A percentile compares a stretch with the other conserved stretches of the same genome.
phyloP scores from a whole-genome alignment of 2,797 vertebrate genomes.

The Octomys mimax region DNA sequence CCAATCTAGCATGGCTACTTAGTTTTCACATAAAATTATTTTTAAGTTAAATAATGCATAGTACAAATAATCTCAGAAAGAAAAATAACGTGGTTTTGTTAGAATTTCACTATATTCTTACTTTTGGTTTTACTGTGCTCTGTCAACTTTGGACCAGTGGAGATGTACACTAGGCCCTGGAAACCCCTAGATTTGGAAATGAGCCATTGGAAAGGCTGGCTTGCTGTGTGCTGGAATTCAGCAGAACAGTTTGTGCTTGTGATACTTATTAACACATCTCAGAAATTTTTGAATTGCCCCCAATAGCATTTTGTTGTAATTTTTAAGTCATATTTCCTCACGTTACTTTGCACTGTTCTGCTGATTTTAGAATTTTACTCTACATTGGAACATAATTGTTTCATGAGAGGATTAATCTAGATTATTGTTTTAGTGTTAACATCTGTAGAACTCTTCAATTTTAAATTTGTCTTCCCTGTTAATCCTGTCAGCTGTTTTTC shows the following conservation, averaged over 20 bases:
- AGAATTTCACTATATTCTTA: not conserved
- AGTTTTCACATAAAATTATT: conserved; percentile 1
- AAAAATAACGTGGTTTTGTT: not conserved
- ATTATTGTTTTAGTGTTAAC: conserved; percentile 6
- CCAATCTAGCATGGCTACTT: not conserved
- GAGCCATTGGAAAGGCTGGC: not conserved
- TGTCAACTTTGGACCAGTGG: not conserved
- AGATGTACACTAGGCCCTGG: not conserved
- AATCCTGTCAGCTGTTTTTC: conserved; percentile 24
- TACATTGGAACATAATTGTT: not conserved
- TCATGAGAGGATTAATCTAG: not conserved
- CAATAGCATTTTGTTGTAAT: not conserved
- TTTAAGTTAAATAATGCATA: not conserved
- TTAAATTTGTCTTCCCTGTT: conserved; percentile 21
- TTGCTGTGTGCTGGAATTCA: not conserved
- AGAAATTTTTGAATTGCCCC: not conserved
- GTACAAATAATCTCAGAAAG: not conserved
- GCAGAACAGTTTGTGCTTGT: not conserved
- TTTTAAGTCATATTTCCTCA: conserved; percentile 1
- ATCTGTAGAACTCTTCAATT: not conserved
- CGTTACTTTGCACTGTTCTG: not conserved
- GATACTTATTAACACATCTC: not conserved
- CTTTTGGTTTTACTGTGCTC: not conserved
- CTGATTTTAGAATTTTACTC: not conserved
- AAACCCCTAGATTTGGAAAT: not conserved